Evolutionary conservation across 2,113 vertebrate species (phyloP).

Genomic region (Marmota monax): DNA sequence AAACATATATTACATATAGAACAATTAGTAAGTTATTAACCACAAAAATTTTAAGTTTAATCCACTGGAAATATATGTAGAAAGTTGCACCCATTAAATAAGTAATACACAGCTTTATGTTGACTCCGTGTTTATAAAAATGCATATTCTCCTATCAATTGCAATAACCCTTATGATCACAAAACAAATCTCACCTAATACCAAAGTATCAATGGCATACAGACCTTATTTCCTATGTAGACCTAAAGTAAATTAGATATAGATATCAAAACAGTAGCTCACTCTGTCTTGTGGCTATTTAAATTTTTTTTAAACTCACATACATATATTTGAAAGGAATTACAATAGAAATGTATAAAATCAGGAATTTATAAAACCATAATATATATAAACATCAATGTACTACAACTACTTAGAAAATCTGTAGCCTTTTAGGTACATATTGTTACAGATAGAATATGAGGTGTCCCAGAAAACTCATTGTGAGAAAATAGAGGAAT

Average conservation of each 20-base stretch:
- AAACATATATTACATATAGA: neutral
- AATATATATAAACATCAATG: neutral
- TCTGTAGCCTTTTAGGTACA: neutral
- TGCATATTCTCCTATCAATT: neutral
- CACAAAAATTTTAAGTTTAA: neutral
- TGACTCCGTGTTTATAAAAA: neutral
- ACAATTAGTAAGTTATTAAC: neutral
- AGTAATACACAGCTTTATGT: neutral
- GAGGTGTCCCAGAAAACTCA: too few relatives aligned
- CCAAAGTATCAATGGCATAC: neutral
- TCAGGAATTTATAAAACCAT: neutral
- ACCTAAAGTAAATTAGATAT: neutral
- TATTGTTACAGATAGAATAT: too few relatives aligned
- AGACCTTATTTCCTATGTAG: neutral
- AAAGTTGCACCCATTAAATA: neutral
- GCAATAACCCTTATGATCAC: neutral
- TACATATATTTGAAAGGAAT: neutral
- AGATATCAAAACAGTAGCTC: neutral
- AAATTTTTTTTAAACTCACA: neutral
- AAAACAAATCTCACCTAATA: constrained; percentile 21
- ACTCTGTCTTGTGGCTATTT: neutral
- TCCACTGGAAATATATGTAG: neutral
- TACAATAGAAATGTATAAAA: neutral
- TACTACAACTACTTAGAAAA: neutral
- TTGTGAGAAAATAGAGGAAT: too few relatives aligned